A percentile compares a stretch with the other conserved stretches of the same genome.
phyloP scores from a whole-genome alignment of 37 sponge, comb jelly and placozoan species.

The Aplysina aerophoba region DNA sequence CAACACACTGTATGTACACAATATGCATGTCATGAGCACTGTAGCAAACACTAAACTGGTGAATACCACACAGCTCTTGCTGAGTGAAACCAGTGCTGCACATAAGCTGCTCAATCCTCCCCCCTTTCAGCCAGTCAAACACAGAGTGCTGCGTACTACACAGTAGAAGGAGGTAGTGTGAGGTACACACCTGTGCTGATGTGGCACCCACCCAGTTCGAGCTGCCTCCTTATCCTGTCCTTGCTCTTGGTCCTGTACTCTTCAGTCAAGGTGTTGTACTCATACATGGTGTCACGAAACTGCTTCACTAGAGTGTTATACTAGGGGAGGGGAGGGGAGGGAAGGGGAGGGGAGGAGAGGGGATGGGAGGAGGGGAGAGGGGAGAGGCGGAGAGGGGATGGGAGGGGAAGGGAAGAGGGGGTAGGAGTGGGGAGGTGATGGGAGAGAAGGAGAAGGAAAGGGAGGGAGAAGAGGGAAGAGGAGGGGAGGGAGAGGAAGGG shows the following conservation, averaged over 20 bases:
- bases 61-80: no score
- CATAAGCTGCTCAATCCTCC: no score
- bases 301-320: slow-evolving; percentile 29
- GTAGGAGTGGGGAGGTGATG: neutral
- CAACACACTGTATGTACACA: no score
- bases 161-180: no score
- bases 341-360: neutral
- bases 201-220: slow-evolving; percentile 17
- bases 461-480: neutral
- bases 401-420: neutral
- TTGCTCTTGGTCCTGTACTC: slow-evolving; percentile 40
- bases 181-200: no score
- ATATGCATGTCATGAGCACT: no score
- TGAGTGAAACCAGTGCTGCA: no score
- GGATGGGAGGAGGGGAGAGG: neutral
- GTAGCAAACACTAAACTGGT: no score
- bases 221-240: slow-evolving; percentile 16
- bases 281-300: slow-evolving; percentile 33
- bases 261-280: slow-evolving; percentile 24
- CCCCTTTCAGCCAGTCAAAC: no score
- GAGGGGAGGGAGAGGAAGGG: neutral
- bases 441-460: neutral
- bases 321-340: neutral
- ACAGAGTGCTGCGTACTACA: no score
- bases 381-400: neutral